Conservation (phyloP, 2,797 vertebrate species). For the Eulemur mongoz region DNA sequence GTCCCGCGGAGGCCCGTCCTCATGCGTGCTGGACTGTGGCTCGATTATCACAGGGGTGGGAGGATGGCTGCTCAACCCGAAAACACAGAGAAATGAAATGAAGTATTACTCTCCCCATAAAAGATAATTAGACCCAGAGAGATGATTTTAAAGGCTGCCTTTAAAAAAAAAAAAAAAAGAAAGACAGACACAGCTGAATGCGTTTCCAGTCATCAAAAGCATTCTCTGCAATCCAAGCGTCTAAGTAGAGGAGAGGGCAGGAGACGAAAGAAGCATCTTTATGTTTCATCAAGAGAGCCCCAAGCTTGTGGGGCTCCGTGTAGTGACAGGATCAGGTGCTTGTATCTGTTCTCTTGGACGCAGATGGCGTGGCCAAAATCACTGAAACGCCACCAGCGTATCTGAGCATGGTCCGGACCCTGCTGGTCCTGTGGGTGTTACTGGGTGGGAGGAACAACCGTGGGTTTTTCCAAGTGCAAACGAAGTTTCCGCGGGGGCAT, state of each 20-base stretch:
- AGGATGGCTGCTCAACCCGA: background rate
- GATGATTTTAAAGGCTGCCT: constrained; percentile 63
- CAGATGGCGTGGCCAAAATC: background rate
- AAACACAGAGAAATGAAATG: constrained; percentile 31
- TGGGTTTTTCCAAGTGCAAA: constrained; percentile 37
- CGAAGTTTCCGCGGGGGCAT: background rate
- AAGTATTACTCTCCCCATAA: constrained; percentile 51
- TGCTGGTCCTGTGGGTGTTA: background rate
- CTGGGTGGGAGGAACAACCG: background rate
- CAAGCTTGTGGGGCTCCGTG: background rate
- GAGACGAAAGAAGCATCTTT: constrained; percentile 51
- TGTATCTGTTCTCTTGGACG: background rate
- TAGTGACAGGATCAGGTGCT: constrained; percentile 23
- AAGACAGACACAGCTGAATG: constrained; percentile 63
- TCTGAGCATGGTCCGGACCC: background rate
- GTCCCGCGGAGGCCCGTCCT: background rate
- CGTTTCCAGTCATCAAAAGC: constrained; percentile 55
- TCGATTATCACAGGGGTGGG: background rate
- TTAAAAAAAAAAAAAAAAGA: constrained; percentile 30
- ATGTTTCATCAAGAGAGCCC: constrained; percentile 70
- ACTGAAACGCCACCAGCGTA: background rate
- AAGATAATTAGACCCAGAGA: constrained; percentile 63
- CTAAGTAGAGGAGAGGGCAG: background rate
- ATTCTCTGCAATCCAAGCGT: constrained; percentile 45
- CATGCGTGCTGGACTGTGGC: background rate